Base-by-base conservation (phyloP, 92 coral and sea anemone species). In the Phenganax stokvisi region DNA sequence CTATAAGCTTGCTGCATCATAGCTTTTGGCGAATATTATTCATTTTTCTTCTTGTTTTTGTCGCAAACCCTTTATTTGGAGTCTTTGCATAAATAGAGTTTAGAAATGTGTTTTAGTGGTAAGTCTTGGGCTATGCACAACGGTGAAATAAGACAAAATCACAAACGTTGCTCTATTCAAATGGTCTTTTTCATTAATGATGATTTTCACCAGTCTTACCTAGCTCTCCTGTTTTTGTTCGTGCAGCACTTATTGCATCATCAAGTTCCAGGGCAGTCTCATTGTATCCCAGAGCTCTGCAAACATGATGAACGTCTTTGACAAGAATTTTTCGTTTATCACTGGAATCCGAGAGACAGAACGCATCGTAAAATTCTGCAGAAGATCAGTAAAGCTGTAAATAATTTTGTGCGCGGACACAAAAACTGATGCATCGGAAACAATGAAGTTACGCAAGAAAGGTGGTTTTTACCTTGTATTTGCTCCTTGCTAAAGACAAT, bases 251-350 rank as follows among this genome's bases (percentile, higher is more conserved):
- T 31, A 76, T 76, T 13, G 71, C 81, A 59, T 76, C 81, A 76
- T 76, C 81, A 2, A 58, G 52, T 0, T 16, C 69, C 10, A 76
- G 69, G 16, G 81, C 70, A 9, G 81, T 76, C 60, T 76, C 81
- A 52, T 76, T 76, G 70, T 76, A 76, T 31, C 81, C 81, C 81
- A 76, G 70, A n/a, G 20, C 11, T 28, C 70, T 76, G 56, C 81
- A 76, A 16, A 76, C 69, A 0, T 64, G 81, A 31, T 51, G 70
- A 30, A 76, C 81, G 54, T 57, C 81, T 57, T 76, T 76, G 13
- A 76, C 70, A 13, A 9, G 56, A 57, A 76, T 76, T 59, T 31
- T 76, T 0, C 81, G 69, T 76, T 76, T 76, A 59, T 76, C 58
- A 60, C 69, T 58, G 17, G 25, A 25, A 52, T 76, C 81, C 16